Evolutionary conservation across 2,888 invertebrate species (phyloP).

Genomic region (Coronaproctus castanopsis): DNA sequence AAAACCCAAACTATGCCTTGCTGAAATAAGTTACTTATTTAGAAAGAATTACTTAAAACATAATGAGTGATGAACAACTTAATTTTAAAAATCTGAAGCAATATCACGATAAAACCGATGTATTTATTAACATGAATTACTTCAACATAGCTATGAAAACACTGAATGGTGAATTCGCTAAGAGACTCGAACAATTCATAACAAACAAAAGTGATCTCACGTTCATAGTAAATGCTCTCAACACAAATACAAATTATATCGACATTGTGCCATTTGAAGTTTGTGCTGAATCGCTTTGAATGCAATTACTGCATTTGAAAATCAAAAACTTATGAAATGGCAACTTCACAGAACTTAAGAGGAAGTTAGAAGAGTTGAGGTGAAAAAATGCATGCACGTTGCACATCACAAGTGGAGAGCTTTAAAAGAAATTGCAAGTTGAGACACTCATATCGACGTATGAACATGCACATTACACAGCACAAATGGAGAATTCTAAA

Average conservation of each 20-base stretch:
- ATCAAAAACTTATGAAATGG: no score
- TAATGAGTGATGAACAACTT: background rate
- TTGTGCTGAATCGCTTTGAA: no score
- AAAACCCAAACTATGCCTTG: background rate
- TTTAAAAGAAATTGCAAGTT: no score
- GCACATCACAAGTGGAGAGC: no score
- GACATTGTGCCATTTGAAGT: slow-evolving; percentile 2
- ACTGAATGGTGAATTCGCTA: slow-evolving; percentile 2
- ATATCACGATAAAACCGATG: background rate
- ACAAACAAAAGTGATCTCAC: slow-evolving; percentile 5
- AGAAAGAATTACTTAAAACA: background rate
- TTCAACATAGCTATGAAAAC: slow-evolving; percentile 4
- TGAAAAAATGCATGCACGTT: no score
- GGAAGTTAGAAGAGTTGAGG: no score
- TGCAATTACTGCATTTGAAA: no score
- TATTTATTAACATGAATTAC: slow-evolving; percentile 1
- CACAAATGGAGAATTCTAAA: no score
- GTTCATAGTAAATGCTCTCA: slow-evolving; percentile 5
- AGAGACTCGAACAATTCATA: background rate
- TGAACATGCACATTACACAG: no score
- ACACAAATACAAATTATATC: background rate
- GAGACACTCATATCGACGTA: no score
- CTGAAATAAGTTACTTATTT: background rate
- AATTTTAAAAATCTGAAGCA: background rate
- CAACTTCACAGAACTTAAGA: no score